Evolutionary conservation across 2,797 vertebrate species (phyloP), one percentile per base, ranked within the genome.

Genomic region (Neopelma chrysocephalum): DNA sequence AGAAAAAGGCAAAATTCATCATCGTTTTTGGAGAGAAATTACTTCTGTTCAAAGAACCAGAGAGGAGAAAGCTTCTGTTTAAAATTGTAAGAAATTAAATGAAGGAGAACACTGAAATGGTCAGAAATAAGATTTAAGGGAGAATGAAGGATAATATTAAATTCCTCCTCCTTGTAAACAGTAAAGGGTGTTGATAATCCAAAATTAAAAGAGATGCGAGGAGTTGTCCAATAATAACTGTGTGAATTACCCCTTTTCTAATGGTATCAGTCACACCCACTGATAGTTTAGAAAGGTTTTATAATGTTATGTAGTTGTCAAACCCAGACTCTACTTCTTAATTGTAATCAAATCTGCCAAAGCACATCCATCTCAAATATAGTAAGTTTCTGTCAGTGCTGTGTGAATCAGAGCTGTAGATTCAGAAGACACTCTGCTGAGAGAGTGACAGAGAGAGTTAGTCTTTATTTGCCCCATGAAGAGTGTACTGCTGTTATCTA

Each of bases 351-450:
- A 61, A 58, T 62, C 36, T 79, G 47, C 17, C 42, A 42, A 58
- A 38, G 26, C 4, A 4, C 58, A 32, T 69, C 1, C 0, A 2
- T 54, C 56, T 70, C 57, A 62, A 62, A 64, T 27, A 29, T 0
- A 25, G 4, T 11, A 38, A 42, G 18, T 54, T 65, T 71, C 26
- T 57, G n/a, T n/a, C 34, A 36, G 32, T 34, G 53, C 54, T 53
- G 10, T 53, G 32, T 80, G 51, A 70, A 38, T 72, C 29, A 34
- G 57, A 82, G 21, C 32, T 56, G 4, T 21, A n/a, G 26, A 7
- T 34, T 36, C 2, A 70, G 65, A 18, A 51, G 50, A 57, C 17
- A 5, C 10, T 56, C 60, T 3, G 6, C 54, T 56, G 54, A 61
- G 48, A 47, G 36, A 47, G 29, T 65, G 50, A 38, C 54, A 17